Evolutionary conservation across 2,797 vertebrate genomes (phyloP).

Genomic region (Stomatorhinus walkeri): DNA sequence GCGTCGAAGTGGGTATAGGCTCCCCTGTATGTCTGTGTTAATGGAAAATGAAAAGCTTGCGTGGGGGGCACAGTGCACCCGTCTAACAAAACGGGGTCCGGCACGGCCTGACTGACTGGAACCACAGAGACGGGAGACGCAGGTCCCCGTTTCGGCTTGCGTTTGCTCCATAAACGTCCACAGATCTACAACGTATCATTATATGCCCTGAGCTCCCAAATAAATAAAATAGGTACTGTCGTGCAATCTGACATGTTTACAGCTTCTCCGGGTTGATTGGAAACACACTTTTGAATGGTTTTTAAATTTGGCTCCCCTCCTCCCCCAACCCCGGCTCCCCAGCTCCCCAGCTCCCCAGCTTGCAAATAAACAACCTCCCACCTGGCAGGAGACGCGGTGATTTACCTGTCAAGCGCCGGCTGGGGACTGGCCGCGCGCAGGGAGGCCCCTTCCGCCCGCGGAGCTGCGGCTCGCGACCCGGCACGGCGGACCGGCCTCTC

Average conservation of each 20-base stretch:
- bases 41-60: background rate
- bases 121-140: background rate
- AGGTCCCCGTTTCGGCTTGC: background rate
- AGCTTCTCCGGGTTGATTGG: constrained; percentile 8
- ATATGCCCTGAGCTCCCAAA: background rate
- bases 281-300: constrained; percentile 16
- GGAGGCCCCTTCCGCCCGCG: constrained; percentile 2
- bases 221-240: constrained; percentile 15
- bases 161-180: background rate
- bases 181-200: constrained; percentile 8
- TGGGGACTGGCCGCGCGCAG: background rate
- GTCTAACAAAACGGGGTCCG: background rate
- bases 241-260: constrained; percentile 15
- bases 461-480: background rate
- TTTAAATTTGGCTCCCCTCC: background rate
- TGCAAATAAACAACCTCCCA: constrained; percentile 21
- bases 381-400: constrained; percentile 7
- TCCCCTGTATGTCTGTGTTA: background rate
- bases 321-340: background rate
- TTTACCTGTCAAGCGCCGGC: constrained; percentile 20
- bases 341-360: background rate
- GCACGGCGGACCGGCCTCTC: background rate
- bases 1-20: background rate
- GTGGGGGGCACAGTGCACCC: background rate
- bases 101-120: background rate